Evolutionary conservation across 2,113 vertebrate genomes (phyloP), one percentile per base, ranked within the genome.

Genomic region (Ranitomeya variabilis): DNA sequence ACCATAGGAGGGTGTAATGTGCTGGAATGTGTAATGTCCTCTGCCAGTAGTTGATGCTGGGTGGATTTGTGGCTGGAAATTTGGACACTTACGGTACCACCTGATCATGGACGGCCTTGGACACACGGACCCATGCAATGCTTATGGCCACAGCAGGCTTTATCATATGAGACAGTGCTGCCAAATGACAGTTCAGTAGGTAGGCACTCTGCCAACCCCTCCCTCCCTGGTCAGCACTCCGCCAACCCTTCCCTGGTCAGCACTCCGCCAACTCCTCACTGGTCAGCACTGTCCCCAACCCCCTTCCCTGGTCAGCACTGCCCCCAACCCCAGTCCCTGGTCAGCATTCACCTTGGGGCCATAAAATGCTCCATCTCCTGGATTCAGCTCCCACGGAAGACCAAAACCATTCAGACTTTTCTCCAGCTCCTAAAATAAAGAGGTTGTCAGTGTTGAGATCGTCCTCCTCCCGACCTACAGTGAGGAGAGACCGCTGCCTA

Each of bases 331-430:
- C 26, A 1, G 1, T 31, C 26, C 26, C 26, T 31, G 55, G 26
- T 31, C 74, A 21, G 45, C 14, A 55, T 77, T 93, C 85, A 98
- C 98, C 95, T 98, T 98, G 76, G 97, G 97, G n/a, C 97, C 98
- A 0, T 98, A 98, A 91, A 99, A 99, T 6, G 97, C 97, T 0
- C 98, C 98, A 0, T 99, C 97, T 51, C 96, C 97, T 0, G 95
- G 94, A 52, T 92, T 97, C 83, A 98, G 86, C 80, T 97, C 95
- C 97, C 98, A 98, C 4, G 90, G 93, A 90, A 96, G 94, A 9
- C 95, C 96, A 26, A 97, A 98, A 6, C 94, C 92, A 86, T 92
- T 91, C 86, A 99, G 94, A 91, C 97, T 96, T 73, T 74, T 94
- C n/a, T 97, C 93, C 90, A 98, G 90, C 83, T 97, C 95, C 97